Percentiles rank a stretch among this genome's conserved stretches.
These are phyloP conservation scores for Acestrorhynchus altus DNA, from an alignment of 2,797 vertebrate genomes.

Conservation along the genomic window DNA sequence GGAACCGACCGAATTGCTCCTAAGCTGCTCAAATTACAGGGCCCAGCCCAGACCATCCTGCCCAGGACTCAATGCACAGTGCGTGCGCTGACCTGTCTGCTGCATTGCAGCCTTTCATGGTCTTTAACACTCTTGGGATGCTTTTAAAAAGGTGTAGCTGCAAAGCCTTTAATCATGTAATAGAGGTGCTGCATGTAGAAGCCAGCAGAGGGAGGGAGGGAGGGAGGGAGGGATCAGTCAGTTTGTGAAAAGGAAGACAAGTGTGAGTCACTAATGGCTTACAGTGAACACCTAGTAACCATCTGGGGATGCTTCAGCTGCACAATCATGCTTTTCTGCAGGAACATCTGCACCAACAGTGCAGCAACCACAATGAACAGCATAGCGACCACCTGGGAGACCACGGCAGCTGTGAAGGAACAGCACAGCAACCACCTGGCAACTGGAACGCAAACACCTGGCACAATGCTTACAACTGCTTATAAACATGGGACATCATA, in stretches of 20 bases:
- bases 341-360: no score
- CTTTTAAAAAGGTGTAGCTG: not conserved
- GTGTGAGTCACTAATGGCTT: slow-evolving; percentile 11
- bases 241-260: slow-evolving; percentile 1
- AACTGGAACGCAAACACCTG: no score
- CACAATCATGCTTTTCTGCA: no score
- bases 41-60: not conserved
- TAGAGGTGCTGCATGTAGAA: not conserved
- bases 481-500: no score
- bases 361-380: no score
- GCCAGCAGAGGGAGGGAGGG: not conserved
- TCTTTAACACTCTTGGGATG: not conserved
- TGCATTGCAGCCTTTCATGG: not conserved
- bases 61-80: not conserved
- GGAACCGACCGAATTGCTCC: not conserved
- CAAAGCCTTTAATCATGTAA: slow-evolving; percentile 38
- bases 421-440: no score
- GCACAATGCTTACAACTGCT: no score
- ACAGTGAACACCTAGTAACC: no score
- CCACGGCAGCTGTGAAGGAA: no score
- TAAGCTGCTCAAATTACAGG: slow-evolving; percentile 6
- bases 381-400: no score
- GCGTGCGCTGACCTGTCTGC: not conserved
- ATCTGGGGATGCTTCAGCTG: no score
- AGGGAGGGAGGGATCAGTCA: not conserved